Percentiles rank a stretch among this genome's conserved stretches.
phyloP scores from a whole-genome alignment of 2,888 invertebrate species.

The Amphimallon solstitiale region DNA sequence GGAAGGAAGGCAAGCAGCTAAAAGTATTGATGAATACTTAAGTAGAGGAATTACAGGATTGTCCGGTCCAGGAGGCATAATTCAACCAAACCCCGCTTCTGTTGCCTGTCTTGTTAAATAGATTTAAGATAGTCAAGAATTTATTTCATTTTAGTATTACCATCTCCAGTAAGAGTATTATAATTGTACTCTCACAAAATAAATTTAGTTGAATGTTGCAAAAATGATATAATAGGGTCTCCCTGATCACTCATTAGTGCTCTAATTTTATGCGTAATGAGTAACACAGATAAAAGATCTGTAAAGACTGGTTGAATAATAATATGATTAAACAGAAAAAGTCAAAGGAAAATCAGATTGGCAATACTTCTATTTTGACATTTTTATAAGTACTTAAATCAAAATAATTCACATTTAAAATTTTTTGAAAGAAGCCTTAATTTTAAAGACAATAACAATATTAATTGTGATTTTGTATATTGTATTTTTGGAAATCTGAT shows the following conservation, averaged over 20 bases:
- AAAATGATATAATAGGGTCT: slow-evolving; percentile 1
- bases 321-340: not conserved
- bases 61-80: slow-evolving; percentile 93
- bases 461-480: slow-evolving; percentile 16
- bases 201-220: slow-evolving; percentile 13
- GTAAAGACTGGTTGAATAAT: slow-evolving; percentile 21
- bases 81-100: slow-evolving; percentile 61
- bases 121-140: not conserved
- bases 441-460: slow-evolving; percentile 37
- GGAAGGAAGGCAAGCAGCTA: slow-evolving; percentile 97
- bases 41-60: slow-evolving; percentile 80
- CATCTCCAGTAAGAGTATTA: slow-evolving; percentile 5
- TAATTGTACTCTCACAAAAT: slow-evolving; percentile 5
- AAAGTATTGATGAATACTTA: slow-evolving; percentile 89
- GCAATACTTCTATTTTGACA: not conserved
- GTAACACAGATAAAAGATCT: slow-evolving; percentile 13
- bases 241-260: slow-evolving; percentile 3
- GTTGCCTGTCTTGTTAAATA: slow-evolving; percentile 56
- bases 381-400: not conserved
- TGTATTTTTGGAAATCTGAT: slow-evolving; percentile 38
- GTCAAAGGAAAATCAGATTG: not conserved
- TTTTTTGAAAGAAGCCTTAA: slow-evolving; percentile 3
- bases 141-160: slow-evolving; percentile 21
- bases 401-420: not conserved
- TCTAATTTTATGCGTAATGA: slow-evolving; percentile 5